Percentiles rank a stretch among this genome's conserved stretches.
phyloP scores from a whole-genome alignment of 30 jellyfish, hydroid and myxozoan species.

The Hydractinia symbiolongicarpus region DNA sequence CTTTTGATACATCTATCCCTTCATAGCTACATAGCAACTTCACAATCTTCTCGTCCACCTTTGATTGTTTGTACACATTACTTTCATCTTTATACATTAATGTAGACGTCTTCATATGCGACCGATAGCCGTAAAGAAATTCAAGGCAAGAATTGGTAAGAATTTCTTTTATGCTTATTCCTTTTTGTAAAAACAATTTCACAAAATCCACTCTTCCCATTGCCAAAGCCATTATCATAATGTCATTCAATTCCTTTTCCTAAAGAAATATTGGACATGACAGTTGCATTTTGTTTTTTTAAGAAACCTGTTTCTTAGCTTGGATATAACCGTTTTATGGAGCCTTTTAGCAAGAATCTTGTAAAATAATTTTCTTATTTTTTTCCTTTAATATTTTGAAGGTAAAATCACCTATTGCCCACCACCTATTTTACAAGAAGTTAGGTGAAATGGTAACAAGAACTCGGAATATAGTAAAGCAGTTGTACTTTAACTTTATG shows the following conservation, averaged over 20 bases:
- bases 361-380: no score
- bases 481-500: no score
- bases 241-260: slow-evolving; percentile 39
- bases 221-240: slow-evolving; percentile 78
- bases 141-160: slow-evolving; percentile 52
- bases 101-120: slow-evolving; percentile 2
- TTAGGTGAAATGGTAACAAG: no score
- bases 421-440: no score
- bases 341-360: no score
- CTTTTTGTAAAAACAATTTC: slow-evolving; percentile 58
- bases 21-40: slow-evolving; percentile 23
- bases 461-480: no score
- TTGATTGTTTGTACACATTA: not conserved
- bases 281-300: no score
- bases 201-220: slow-evolving; percentile 79
- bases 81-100: not conserved
- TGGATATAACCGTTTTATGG: no score
- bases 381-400: no score
- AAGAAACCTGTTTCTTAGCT: no score
- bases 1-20: not conserved
- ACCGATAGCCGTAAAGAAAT: slow-evolving; percentile 46
- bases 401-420: no score
- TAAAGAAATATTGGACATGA: not conserved
- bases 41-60: slow-evolving; percentile 1
- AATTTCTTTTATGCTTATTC: slow-evolving; percentile 52